phyloP scores from a whole-genome alignment of 2,797 vertebrate genomes.

The Tamandua tetradactyla region DNA sequence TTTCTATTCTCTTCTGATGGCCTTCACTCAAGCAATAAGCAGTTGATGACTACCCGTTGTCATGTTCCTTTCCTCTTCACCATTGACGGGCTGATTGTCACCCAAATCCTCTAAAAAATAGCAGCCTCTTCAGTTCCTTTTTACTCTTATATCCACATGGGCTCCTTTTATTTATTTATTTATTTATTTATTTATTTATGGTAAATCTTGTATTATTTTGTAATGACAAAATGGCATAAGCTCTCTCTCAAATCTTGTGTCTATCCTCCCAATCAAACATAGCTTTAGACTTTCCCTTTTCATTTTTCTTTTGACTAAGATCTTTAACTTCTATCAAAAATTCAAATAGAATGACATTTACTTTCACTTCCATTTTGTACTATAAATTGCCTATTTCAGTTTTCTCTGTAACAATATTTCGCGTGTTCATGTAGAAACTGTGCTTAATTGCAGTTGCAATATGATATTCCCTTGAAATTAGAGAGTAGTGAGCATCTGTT shows the following conservation, averaged over 20 bases:
- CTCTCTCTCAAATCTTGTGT: neutral
- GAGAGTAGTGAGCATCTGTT: slow-evolving; percentile 23
- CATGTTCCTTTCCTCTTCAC: neutral
- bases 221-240: neutral
- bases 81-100: neutral
- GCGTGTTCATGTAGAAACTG: neutral
- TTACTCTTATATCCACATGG: neutral
- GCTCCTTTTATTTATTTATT: neutral
- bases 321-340: neutral
- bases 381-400: neutral
- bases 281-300: neutral
- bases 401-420: slow-evolving; percentile 27
- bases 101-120: neutral
- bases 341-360: neutral
- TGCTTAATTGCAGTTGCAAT: neutral
- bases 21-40: neutral
- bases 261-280: neutral
- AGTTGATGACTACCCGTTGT: neutral
- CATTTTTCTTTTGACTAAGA: neutral
- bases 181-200: too few relatives aligned
- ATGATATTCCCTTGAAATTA: slow-evolving; percentile 24
- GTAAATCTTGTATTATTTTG: neutral
- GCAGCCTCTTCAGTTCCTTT: neutral
- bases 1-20: neutral
- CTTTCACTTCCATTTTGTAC: neutral